Percentiles rank a stretch among this genome's conserved stretches.
Evolutionary conservation across 30 jellyfish, hydroid and myxozoan species (phyloP).

Genomic region (Rhopilema esculentum): DNA sequence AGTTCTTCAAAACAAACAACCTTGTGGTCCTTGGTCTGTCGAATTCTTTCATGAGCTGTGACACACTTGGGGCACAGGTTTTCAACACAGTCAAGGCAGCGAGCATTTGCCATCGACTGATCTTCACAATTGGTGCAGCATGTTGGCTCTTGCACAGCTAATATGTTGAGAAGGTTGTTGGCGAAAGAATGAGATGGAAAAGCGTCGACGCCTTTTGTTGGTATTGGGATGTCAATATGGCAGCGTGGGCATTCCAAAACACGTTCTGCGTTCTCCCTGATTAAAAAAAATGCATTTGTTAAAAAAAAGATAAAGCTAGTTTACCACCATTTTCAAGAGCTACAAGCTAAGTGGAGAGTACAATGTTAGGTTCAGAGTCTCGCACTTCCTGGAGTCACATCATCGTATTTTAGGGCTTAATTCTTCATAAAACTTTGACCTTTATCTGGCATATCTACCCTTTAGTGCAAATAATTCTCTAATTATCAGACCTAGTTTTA

Average conservation of each 20-base stretch:
- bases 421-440: too few species aligned
- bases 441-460: too few species aligned
- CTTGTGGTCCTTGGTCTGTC: conserved; percentile 94
- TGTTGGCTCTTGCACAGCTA: conserved; percentile 93
- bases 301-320: conserved; percentile 1
- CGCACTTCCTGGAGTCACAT: too few species aligned
- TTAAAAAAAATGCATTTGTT: background rate
- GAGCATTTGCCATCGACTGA: conserved; percentile 91
- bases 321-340: background rate
- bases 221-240: conserved; percentile 79
- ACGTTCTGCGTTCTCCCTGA: conserved; percentile 80
- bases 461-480: too few species aligned
- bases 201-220: conserved; percentile 95
- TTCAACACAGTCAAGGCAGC: conserved; percentile 97
- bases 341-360: too few species aligned
- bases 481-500: too few species aligned
- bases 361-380: too few species aligned
- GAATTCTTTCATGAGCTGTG: conserved; percentile 95
- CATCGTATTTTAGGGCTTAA: too few species aligned
- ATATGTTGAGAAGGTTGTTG: conserved; percentile 88
- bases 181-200: conserved; percentile 90
- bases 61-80: conserved; percentile 93
- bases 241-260: conserved; percentile 89
- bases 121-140: conserved; percentile 96
- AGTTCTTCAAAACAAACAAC: conserved; percentile 95